Evolutionary conservation across 92 coral and sea anemone species (phyloP).

Genomic region (Bergia sp.): DNA sequence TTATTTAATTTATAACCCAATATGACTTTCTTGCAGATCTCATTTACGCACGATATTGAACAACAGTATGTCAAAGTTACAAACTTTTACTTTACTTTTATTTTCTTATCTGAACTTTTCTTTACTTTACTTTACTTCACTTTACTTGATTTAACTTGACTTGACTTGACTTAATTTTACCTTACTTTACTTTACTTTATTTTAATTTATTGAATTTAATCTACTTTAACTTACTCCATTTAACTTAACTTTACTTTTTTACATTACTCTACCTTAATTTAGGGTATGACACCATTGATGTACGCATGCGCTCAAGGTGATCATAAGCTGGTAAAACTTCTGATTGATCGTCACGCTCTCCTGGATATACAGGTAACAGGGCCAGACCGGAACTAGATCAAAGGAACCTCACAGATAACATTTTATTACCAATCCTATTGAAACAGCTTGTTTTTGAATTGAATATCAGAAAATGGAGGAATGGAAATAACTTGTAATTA

Average conservation of each 20-base stretch:
- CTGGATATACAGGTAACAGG: slow-evolving; percentile 71
- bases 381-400: background rate
- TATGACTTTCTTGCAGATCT: too few species aligned
- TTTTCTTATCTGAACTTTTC: too few species aligned
- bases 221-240: background rate
- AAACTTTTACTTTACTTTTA: too few species aligned
- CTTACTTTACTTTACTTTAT: too few species aligned
- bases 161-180: too few species aligned
- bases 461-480: background rate
- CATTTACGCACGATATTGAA: too few species aligned
- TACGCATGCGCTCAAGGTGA: slow-evolving; percentile 83
- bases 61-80: too few species aligned
- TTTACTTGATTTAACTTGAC: too few species aligned
- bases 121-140: too few species aligned
- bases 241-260: background rate
- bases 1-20: too few species aligned
- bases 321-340: slow-evolving; percentile 59
- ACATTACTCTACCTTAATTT: background rate
- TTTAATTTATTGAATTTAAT: too few species aligned
- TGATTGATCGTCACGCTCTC: slow-evolving; percentile 69
- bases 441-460: background rate
- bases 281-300: slow-evolving; percentile 90
- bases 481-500: too few species aligned
- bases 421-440: background rate
- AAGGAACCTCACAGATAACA: background rate